Percentiles rank a stretch among this genome's conserved stretches.
Evolutionary conservation across 2,113 vertebrate genomes (phyloP).

Genomic region (Jaculus jaculus): DNA sequence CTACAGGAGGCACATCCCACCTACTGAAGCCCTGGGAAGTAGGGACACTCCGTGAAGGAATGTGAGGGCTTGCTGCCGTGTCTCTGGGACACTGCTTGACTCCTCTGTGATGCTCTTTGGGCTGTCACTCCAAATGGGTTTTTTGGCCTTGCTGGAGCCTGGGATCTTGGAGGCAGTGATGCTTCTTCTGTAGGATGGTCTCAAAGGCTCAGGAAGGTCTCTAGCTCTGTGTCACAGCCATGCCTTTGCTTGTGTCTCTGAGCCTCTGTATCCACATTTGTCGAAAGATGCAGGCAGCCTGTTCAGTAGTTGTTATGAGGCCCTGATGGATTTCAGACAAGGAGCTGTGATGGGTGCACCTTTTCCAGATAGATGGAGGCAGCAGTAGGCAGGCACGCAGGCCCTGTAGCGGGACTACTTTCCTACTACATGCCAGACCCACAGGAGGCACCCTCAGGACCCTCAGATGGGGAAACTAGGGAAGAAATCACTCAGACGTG

Average conservation of each 20-base stretch:
- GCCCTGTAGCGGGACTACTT: no score
- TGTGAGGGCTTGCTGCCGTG: no score
- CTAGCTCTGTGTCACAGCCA: not conserved
- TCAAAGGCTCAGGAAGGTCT: not conserved
- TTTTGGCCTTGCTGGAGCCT: not conserved
- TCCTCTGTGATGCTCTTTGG: rapidly evolving
- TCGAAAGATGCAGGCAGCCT: not conserved
- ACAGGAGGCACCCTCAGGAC: not conserved
- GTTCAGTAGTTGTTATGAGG: not conserved
- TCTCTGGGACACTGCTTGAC: not conserved
- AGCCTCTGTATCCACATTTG: not conserved
- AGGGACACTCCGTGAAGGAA: no score
- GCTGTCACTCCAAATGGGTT: no score
- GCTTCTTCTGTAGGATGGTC: no score
- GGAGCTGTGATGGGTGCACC: not conserved
- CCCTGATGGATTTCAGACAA: no score
- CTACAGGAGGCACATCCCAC: not conserved
- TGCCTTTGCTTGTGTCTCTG: not conserved
- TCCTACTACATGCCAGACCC: not conserved
- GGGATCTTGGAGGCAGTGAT: no score
- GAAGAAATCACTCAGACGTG: not conserved
- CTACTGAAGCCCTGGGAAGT: no score
- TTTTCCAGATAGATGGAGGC: rapidly evolving
- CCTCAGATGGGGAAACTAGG: no score
- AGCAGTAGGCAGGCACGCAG: not conserved